Evolutionary conservation across 2,113 vertebrate genomes (phyloP).

Genomic region (Albula glossodonta): DNA sequence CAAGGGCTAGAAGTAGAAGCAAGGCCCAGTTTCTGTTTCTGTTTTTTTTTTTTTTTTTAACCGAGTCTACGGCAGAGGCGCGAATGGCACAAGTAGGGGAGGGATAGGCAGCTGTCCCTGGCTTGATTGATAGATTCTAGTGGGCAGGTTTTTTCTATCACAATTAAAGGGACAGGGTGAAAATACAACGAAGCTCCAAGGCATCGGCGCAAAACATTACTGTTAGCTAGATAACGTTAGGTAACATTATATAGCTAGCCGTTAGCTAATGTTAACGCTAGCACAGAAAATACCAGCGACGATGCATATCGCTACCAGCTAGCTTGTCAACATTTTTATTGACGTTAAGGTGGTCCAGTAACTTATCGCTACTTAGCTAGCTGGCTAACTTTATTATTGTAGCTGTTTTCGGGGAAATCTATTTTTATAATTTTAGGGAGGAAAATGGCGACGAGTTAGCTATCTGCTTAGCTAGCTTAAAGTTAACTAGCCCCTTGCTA

Average conservation of each 20-base stretch:
- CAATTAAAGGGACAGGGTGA: constrained; percentile 29
- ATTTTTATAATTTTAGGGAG: not conserved
- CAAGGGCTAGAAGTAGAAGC: constrained; percentile 25
- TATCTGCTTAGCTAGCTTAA: not conserved
- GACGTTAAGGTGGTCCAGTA: too few species aligned
- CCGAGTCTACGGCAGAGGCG: constrained; percentile 41
- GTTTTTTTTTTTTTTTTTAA: not conserved
- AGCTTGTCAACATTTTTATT: too few species aligned
- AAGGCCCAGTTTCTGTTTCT: constrained; percentile 11
- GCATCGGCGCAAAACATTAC: not conserved
- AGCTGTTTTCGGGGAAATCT: not conserved
- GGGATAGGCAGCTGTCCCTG: constrained; percentile 56
- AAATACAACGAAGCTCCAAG: not conserved
- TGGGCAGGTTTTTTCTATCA: constrained; percentile 47
- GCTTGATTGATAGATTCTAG: constrained; percentile 59
- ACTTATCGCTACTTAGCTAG: not conserved
- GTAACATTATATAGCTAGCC: not conserved
- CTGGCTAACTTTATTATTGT: not conserved
- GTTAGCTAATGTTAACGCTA: not conserved
- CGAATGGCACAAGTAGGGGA: constrained; percentile 46
- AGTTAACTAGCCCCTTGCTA: not conserved
- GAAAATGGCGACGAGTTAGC: not conserved
- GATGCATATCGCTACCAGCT: too few species aligned
- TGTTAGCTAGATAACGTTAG: not conserved
- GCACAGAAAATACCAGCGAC: too few species aligned